Base-by-base conservation (phyloP, 53 echinoderm and acorn worm genomes). In the Luidia sarsii region DNA sequence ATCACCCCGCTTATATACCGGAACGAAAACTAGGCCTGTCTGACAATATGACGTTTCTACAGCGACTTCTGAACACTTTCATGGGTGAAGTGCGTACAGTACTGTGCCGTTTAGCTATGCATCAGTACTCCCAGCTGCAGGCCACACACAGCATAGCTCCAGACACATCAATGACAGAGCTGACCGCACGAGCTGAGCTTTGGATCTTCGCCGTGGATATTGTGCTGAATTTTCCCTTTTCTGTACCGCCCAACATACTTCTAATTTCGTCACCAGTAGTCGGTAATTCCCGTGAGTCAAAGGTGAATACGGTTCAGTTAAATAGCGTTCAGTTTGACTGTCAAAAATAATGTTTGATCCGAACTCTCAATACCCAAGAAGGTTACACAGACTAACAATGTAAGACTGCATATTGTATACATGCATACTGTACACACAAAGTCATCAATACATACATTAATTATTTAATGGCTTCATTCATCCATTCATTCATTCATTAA, bases 11-110 rank as follows among this genome's bases (percentile, higher is more conserved):
- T 1, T 64, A 37, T 38, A 38, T 64, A 16, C 64, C 64, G 16
- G 64, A 64, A 37, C 64, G 64, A 22, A 35, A 64, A 29, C 64
- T 64, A 18, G 38, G 38, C 38, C 22, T 64, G 20, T 37, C 64
- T 7, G 38, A 36, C 19, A 38, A 35, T 7, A 64, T 64, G 64
- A 64, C 36, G 4, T 16, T 64, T 2, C 36, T 38, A 2, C 64
- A 64, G 64, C 64, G 64, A 14, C 3, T 35, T 4, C 1, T 15
- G 36, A 64, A 64, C 38, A 64, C 64, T 18, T 19, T 35, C 11
- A 64, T 64, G 64, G 5, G 37, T 27, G 1, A 4, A 2, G 30
- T 64, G 35, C 38, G 38, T 38, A n/a, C 18, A 38, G 64, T 0
- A 0, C 15, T 64, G n/a, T 64, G 20, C 38, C 38, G 7, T 0